phyloP scores from a whole-genome alignment of 1,140 invertebrate species.

The Scaptodrosophila lebanonensis region DNA sequence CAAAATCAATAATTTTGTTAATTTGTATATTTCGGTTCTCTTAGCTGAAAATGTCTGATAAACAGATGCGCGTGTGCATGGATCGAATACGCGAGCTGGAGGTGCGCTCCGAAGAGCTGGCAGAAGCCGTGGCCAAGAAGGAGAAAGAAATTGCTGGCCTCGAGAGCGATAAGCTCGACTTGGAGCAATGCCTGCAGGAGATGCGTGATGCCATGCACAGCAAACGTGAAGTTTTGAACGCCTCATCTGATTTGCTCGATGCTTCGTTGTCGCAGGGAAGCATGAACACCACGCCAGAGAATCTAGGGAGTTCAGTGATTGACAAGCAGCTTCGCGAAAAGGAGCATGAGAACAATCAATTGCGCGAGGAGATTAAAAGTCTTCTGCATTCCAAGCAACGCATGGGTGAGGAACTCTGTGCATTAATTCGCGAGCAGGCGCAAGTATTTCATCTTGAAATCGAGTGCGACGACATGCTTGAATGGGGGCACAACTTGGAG shows the following conservation, averaged over 20 bases:
- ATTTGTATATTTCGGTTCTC: not conserved
- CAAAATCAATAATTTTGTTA: not conserved
- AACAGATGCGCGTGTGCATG: constrained; percentile 36
- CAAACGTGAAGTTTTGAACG: constrained; percentile 41
- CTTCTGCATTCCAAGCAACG: constrained; percentile 5
- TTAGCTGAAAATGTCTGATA: constrained; percentile 34
- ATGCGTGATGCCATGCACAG: constrained; percentile 43
- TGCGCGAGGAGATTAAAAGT: constrained; percentile 31
- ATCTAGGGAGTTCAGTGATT: constrained; percentile 56
- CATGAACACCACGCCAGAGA: constrained; percentile 51
- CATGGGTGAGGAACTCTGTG: constrained; percentile 13
- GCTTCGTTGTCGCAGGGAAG: constrained; percentile 35
- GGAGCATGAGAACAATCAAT: constrained; percentile 54
- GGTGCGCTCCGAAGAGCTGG: constrained; percentile 8
- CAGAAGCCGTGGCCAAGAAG: constrained; percentile 10
- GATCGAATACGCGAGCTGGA: constrained; percentile 45
- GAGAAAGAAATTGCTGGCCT: constrained; percentile 21
- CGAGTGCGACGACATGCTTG: no score
- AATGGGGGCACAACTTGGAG: no score
- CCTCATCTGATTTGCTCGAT: constrained; percentile 52
- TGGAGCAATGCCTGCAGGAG: constrained; percentile 55
- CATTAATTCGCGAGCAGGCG: constrained; percentile 6
- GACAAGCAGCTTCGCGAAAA: constrained; percentile 69
- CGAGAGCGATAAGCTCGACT: constrained; percentile 45
- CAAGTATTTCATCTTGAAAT: constrained; percentile 19